phyloP scores from a whole-genome alignment of 2,113 vertebrate species.

The Malurus cyaneus region DNA sequence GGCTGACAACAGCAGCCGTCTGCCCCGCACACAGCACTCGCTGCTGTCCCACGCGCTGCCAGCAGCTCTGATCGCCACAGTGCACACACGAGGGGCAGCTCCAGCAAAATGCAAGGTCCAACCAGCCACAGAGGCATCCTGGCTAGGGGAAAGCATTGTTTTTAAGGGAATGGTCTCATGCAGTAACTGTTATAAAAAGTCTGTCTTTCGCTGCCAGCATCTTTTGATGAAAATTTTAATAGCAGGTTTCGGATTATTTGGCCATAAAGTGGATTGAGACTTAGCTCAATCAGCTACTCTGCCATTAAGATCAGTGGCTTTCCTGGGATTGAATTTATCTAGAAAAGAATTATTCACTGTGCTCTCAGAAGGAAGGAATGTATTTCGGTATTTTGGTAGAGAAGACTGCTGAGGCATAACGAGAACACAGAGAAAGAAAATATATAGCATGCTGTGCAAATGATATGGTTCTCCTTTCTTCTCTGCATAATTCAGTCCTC shows the following conservation, averaged over 20 bases:
- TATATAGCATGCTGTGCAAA: slow-evolving; percentile 13
- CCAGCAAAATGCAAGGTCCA: neutral
- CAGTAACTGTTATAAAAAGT: neutral
- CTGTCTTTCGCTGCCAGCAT: neutral
- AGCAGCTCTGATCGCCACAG: neutral
- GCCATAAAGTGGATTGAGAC: neutral
- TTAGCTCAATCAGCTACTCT: neutral
- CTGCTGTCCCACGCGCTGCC: neutral
- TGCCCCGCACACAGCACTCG: neutral
- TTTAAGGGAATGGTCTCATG: neutral
- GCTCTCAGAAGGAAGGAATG: neutral
- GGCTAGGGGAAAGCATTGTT: neutral
- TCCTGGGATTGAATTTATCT: neutral
- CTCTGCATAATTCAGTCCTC: neutral
- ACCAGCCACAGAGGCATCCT: neutral
- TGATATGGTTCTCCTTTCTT: neutral
- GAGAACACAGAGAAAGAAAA: neutral
- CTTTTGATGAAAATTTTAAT: neutral
- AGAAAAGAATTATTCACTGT: slow-evolving; percentile 4
- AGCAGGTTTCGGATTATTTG: neutral
- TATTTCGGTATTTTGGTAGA: neutral
- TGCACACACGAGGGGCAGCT: neutral
- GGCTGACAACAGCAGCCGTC: neutral
- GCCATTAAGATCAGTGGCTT: neutral
- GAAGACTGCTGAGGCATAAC: slow-evolving; percentile 8